phyloP scores from a whole-genome alignment of 2,113 vertebrate genomes.

The Pseudopipra pipra region DNA sequence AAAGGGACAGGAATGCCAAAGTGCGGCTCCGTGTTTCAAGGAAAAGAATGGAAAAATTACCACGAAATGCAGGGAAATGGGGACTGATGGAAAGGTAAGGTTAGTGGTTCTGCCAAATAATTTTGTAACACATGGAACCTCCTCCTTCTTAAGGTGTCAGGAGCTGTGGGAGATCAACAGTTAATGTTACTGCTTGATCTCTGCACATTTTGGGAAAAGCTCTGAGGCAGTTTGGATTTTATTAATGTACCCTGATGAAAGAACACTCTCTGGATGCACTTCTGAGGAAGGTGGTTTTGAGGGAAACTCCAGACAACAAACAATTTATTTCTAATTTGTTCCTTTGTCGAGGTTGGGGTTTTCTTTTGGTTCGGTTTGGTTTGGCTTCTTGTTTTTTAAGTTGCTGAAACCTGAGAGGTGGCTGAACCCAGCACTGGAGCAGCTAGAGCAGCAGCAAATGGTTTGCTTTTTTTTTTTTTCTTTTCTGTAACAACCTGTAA shows the following conservation, averaged over 20 bases:
- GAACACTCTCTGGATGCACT: background rate
- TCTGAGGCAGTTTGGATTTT: background rate
- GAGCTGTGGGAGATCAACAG: background rate
- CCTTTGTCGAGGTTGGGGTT: background rate
- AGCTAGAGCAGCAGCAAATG: background rate
- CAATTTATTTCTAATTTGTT: background rate
- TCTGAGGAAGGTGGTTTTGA: background rate
- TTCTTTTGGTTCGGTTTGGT: background rate
- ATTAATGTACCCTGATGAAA: background rate
- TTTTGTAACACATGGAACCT: background rate
- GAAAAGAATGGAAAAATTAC: background rate
- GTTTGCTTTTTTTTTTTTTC: too few species aligned
- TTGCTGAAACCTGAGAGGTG: background rate
- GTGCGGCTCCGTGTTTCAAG: background rate
- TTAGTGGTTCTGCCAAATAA: background rate
- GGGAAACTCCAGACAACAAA: background rate
- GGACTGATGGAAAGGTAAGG: background rate
- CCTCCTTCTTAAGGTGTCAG: background rate
- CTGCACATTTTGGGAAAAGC: background rate
- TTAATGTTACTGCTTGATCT: background rate
- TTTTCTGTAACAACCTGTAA: background rate
- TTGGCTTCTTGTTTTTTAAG: background rate
- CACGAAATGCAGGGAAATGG: background rate
- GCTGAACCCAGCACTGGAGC: background rate
- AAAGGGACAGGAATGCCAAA: background rate